These are phyloP conservation scores for Piaya cayana DNA, from an alignment of 2,113 vertebrate species.

Conservation along the genomic window DNA sequence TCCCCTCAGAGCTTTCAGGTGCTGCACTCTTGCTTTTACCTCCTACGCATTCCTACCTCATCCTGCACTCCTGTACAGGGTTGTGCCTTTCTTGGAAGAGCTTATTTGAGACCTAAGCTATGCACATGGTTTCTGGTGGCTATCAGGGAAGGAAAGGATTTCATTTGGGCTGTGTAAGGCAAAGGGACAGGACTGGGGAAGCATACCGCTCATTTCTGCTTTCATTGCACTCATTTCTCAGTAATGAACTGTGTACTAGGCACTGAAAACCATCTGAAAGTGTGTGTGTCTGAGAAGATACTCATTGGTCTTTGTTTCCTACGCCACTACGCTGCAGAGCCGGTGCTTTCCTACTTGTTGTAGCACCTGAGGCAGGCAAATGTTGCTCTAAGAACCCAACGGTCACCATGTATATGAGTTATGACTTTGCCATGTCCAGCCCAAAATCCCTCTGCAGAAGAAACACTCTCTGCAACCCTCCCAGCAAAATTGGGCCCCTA, in stretches of 20 bases:
- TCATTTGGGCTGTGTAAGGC: background rate
- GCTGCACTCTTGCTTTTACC: background rate
- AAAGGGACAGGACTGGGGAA: background rate
- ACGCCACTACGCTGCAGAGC: background rate
- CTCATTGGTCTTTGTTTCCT: background rate
- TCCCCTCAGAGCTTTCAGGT: background rate
- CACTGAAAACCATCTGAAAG: background rate
- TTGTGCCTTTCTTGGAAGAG: background rate
- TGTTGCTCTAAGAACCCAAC: background rate
- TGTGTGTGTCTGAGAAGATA: fast-evolving
- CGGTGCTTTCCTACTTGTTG: background rate
- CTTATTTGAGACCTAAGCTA: background rate
- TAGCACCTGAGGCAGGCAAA: background rate
- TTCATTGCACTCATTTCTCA: background rate
- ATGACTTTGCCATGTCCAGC: background rate
- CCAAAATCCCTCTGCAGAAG: background rate
- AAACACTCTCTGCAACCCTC: background rate
- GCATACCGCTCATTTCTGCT: background rate
- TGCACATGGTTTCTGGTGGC: background rate
- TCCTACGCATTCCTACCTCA: background rate
- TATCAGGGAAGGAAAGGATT: background rate
- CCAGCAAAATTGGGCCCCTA: background rate
- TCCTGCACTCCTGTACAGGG: background rate
- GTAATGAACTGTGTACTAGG: background rate
- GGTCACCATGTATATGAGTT: background rate